These are phyloP conservation scores for Ifrita kowaldi DNA, from an alignment of 2,113 vertebrate species.

Conservation along the genomic window DNA sequence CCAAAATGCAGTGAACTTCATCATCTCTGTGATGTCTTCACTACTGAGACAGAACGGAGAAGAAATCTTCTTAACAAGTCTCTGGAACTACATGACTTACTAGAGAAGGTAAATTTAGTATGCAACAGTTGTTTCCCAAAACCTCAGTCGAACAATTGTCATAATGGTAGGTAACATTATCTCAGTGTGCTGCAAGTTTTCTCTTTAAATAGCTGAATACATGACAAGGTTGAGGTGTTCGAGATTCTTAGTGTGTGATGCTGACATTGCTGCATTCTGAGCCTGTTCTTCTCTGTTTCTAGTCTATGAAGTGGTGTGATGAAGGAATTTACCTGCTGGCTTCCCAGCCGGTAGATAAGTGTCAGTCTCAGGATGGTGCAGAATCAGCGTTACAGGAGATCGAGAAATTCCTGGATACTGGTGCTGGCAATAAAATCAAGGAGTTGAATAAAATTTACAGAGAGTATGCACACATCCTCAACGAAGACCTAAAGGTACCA, in stretches of 20 bases:
- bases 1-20: slow-evolving; percentile 91
- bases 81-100: slow-evolving; percentile 82
- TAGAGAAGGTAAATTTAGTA: slow-evolving; percentile 82
- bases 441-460: slow-evolving; percentile 79
- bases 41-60: slow-evolving; percentile 59
- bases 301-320: slow-evolving; percentile 92
- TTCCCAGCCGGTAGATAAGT: slow-evolving; percentile 93
- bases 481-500: slow-evolving; percentile 83
- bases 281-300: not conserved
- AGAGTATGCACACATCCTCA: slow-evolving; percentile 86
- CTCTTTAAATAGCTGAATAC: not conserved
- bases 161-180: not conserved
- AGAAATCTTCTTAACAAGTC: slow-evolving; percentile 82
- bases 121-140: not conserved
- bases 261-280: not conserved
- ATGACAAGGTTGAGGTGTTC: not conserved
- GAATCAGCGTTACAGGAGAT: slow-evolving; percentile 93
- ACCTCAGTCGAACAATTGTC: not conserved
- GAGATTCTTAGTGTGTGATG: not conserved
- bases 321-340: slow-evolving; percentile 95
- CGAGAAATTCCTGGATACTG: slow-evolving; percentile 87
- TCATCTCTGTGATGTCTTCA: slow-evolving; percentile 72
- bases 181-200: not conserved
- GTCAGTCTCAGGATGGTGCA: slow-evolving; percentile 94
- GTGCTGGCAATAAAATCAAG: slow-evolving; percentile 78